A percentile compares a stretch with the other conserved stretches of the same genome.
phyloP scores from a whole-genome alignment of 2,797 vertebrate species.

The Scleropages formosus region DNA sequence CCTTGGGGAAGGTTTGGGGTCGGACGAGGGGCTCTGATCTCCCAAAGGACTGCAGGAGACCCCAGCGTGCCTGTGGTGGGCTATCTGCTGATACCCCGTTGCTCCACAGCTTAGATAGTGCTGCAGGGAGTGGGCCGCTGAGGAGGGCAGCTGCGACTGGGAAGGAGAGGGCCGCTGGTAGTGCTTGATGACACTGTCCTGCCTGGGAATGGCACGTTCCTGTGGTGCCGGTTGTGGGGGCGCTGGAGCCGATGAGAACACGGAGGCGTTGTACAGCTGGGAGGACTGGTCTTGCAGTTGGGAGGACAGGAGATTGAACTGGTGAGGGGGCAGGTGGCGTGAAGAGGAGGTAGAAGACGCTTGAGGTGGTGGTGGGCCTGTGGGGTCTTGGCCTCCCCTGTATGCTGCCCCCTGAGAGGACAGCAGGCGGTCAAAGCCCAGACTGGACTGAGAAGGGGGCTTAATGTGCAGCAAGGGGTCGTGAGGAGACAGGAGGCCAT shows the following conservation, averaged over 20 bases:
- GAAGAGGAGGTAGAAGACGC: constrained; percentile 74
- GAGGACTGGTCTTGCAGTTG: constrained; percentile 82
- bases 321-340: constrained; percentile 81
- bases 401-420: constrained; percentile 79
- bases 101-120: constrained; percentile 90
- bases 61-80: constrained; percentile 78
- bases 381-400: constrained; percentile 78
- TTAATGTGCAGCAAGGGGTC: constrained; percentile 91
- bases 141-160: constrained; percentile 79
- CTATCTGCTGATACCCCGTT: constrained; percentile 83
- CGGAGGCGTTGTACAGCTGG: constrained; percentile 86
- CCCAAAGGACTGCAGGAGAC: constrained; percentile 87
- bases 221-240: constrained; percentile 75
- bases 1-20: constrained; percentile 66
- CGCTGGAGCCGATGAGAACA: constrained; percentile 79
- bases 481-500: constrained; percentile 89
- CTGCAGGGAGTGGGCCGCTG: constrained; percentile 85
- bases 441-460: constrained; percentile 80
- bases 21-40: constrained; percentile 81
- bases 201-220: constrained; percentile 85
- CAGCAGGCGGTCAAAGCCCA: constrained; percentile 87
- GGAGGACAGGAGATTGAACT: constrained; percentile 88
- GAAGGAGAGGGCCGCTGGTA: constrained; percentile 85
- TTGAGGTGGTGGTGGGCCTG: constrained; percentile 61
- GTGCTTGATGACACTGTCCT: constrained; percentile 94